A percentile compares a stretch with the other conserved stretches of the same genome.
Conservation (phyloP, 2,797 vertebrate species). For the Bufotes viridis region DNA sequence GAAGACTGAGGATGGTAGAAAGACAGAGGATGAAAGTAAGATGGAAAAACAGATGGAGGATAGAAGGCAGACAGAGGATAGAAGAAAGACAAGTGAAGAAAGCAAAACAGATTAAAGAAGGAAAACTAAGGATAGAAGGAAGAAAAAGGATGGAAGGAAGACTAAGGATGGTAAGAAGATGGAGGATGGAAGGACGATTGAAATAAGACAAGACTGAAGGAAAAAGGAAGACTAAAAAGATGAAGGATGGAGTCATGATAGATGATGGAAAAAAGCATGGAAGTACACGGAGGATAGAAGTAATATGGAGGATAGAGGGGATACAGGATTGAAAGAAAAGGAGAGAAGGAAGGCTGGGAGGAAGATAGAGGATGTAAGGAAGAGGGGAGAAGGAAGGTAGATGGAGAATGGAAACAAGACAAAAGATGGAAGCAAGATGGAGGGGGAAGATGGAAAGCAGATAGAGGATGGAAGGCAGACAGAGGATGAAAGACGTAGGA, state of each 20-base stretch:
- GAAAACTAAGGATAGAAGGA: neutral
- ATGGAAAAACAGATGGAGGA: too few relatives aligned
- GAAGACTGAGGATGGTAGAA: neutral
- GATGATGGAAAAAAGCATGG: too few relatives aligned
- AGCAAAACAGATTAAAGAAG: neutral
- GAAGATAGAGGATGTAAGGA: too few relatives aligned
- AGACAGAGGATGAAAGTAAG: neutral
- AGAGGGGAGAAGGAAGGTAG: neutral
- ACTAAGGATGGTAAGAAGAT: too few relatives aligned
- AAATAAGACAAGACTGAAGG: neutral
- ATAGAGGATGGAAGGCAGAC: neutral
- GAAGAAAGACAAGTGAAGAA: too few relatives aligned
- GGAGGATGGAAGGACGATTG: neutral
- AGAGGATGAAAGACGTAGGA: too few relatives aligned
- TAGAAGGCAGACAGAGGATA: too few relatives aligned
- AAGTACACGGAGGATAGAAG: neutral
- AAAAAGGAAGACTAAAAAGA: neutral
- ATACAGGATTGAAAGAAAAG: too few relatives aligned
- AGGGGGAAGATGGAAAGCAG: neutral
- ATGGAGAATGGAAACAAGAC: neutral
- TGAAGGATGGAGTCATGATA: too few relatives aligned
- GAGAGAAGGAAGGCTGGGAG: too few relatives aligned
- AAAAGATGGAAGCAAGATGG: neutral
- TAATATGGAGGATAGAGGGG: too few relatives aligned
- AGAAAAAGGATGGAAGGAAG: too few relatives aligned